phyloP scores from a whole-genome alignment of 2,113 vertebrate genomes.

The Protobothrops mucrosquamatus region DNA sequence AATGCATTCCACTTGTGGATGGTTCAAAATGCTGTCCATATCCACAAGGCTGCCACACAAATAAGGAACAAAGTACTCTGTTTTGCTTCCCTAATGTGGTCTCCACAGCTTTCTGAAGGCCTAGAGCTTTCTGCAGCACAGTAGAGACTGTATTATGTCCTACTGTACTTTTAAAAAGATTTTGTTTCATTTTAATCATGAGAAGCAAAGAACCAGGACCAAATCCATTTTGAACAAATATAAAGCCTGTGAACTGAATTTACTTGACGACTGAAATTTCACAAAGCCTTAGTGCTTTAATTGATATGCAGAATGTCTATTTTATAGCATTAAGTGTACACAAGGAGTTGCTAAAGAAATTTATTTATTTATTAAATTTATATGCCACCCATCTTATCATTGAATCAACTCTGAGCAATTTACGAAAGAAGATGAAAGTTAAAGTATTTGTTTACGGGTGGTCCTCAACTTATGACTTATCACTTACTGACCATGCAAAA shows the following conservation, averaged over 20 bases:
- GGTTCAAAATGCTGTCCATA: background rate
- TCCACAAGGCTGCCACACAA: background rate
- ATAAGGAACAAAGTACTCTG: background rate
- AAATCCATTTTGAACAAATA: background rate
- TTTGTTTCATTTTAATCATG: background rate
- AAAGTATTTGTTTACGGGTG: background rate
- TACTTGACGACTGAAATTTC: background rate
- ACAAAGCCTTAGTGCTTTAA: background rate
- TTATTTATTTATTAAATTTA: background rate
- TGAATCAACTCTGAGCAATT: background rate
- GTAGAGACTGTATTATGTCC: background rate
- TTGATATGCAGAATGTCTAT: background rate
- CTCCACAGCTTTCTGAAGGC: background rate
- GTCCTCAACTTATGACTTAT: background rate
- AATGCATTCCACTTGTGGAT: background rate
- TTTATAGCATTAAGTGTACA: background rate
- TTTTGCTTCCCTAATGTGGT: background rate
- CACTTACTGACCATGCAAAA: background rate
- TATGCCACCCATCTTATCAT: too few species aligned
- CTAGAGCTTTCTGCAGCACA: too few species aligned
- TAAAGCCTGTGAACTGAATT: background rate
- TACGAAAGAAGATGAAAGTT: background rate
- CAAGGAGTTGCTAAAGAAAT: background rate
- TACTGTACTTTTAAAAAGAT: background rate
- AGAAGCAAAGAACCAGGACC: background rate